phyloP scores from a whole-genome alignment of 2,797 vertebrate species.

The Eleutherodactylus coqui region DNA sequence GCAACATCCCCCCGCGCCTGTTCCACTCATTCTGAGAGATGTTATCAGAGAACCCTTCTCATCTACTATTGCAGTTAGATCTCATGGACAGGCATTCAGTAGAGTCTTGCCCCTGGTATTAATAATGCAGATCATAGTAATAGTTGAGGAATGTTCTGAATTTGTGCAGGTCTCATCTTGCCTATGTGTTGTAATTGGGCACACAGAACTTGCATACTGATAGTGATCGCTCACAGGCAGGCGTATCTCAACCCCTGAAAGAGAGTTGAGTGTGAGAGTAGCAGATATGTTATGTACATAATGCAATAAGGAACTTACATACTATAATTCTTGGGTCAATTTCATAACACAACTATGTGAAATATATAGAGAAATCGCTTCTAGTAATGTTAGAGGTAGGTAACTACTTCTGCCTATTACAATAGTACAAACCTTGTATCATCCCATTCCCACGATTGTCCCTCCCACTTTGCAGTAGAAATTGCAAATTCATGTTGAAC shows the following conservation, averaged over 20 bases:
- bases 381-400: background rate
- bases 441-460: background rate
- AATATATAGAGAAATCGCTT: background rate
- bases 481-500: background rate
- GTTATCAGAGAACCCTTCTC: slow-evolving; percentile 55
- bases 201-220: slow-evolving; percentile 48
- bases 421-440: too few relatives aligned
- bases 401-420: background rate
- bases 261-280: slow-evolving; percentile 28
- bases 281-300: slow-evolving; percentile 10
- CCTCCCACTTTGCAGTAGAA: background rate
- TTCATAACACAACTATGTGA: background rate
- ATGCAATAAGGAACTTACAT: slow-evolving; percentile 24
- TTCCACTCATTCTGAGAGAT: slow-evolving; percentile 51
- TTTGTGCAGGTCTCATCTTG: slow-evolving; percentile 50
- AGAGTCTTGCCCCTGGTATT: slow-evolving; percentile 58
- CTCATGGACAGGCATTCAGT: slow-evolving; percentile 48
- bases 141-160: slow-evolving; percentile 62
- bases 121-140: slow-evolving; percentile 60
- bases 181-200: slow-evolving; percentile 30
- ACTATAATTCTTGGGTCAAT: background rate
- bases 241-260: slow-evolving; percentile 8
- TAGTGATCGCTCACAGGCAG: slow-evolving; percentile 53
- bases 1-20: slow-evolving; percentile 41
- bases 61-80: slow-evolving; percentile 49